Evolutionary conservation across 2,113 vertebrate species (phyloP), one percentile per base, ranked within the genome.

Genomic region (Willisornis vidua): DNA sequence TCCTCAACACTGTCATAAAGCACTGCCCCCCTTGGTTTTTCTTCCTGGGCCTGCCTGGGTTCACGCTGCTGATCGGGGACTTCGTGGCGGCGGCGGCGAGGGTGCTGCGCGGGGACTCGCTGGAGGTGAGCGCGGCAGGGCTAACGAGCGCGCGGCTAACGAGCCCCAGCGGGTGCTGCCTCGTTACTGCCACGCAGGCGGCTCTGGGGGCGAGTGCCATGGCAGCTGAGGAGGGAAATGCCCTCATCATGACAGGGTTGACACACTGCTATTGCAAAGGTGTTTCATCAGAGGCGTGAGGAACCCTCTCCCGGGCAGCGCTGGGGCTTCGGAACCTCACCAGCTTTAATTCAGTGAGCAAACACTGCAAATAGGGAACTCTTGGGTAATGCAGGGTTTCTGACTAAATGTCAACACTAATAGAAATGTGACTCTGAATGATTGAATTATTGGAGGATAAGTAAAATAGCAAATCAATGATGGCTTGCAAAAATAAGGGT

Each of bases 1-100:
- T 99, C 95, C 95, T 99, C 84, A 99, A 99, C 96, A 99, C 98
- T 0, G 98, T 99, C 85, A 97, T 99, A 95, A 98, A 98, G 89
- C 99, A 99, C 97, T 99, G 99, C 94, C 98, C 99, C 0, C 98
- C 99, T 0, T 98, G 99, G 33, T 99, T 99, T 97, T 99, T 99
- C 97, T 99, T 99, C 96, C 97, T 99, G 90, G 98, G 98, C 52
- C 98, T 99, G 78, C 99, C 99, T 12, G 99, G 99, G 75, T 99
- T 99, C 97, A 99, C 98, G 1, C 98, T 99, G 98, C 98, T 99
- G 79, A 93, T 99, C 10, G 98, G 98, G 87, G 99, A 99, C 97
- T 99, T 99, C 97, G 98, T 99, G 66, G 97, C 97, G 0, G 99
- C 99, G 0, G 98, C 99, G 0, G 98, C 98, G 68, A 98, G 98